A percentile compares a stretch with the other conserved stretches of the same genome.
phyloP scores from a whole-genome alignment of 2,888 invertebrate species.

The Notodromas monacha region DNA sequence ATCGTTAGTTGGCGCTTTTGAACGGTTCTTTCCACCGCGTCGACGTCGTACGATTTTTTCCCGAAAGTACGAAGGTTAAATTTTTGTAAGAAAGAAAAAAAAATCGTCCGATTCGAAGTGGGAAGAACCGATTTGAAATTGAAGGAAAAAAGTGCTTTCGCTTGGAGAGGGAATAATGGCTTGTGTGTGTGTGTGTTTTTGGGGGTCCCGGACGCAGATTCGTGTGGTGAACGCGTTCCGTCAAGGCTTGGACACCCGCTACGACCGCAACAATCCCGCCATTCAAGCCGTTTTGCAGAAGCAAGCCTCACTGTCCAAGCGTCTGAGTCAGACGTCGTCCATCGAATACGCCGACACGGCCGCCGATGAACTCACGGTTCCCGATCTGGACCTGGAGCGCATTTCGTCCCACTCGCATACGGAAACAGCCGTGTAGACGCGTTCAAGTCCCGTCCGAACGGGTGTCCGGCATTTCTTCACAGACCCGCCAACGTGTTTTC shows the following conservation, averaged over 20 bases:
- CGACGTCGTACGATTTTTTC: no score
- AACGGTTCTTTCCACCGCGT: no score
- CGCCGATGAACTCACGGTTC: slow-evolving; percentile 34
- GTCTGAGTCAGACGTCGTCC: slow-evolving; percentile 63
- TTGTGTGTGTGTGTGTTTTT: slow-evolving; percentile 6
- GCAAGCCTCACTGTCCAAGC: slow-evolving; percentile 66
- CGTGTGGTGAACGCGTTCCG: slow-evolving; percentile 99
- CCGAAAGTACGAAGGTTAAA: no score
- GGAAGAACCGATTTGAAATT: no score
- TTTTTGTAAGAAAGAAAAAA: no score
- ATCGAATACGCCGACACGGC: slow-evolving; percentile 54
- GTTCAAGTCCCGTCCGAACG: no score
- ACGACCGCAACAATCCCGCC: slow-evolving; percentile 63
- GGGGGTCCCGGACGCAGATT: slow-evolving; percentile 46
- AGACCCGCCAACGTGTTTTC: no score
- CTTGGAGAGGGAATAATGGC: background rate
- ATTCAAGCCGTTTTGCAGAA: slow-evolving; percentile 71
- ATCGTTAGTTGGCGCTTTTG: no score
- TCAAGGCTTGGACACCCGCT: slow-evolving; percentile 85
- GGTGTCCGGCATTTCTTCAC: no score
- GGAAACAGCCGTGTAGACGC: slow-evolving; percentile 56
- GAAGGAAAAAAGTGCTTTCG: no score
- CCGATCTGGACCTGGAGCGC: slow-evolving; percentile 67
- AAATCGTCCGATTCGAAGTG: no score
- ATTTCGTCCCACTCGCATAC: slow-evolving; percentile 74